Base-by-base conservation (phyloP, 2,797 vertebrate genomes). In the Luscinia megarhynchos region DNA sequence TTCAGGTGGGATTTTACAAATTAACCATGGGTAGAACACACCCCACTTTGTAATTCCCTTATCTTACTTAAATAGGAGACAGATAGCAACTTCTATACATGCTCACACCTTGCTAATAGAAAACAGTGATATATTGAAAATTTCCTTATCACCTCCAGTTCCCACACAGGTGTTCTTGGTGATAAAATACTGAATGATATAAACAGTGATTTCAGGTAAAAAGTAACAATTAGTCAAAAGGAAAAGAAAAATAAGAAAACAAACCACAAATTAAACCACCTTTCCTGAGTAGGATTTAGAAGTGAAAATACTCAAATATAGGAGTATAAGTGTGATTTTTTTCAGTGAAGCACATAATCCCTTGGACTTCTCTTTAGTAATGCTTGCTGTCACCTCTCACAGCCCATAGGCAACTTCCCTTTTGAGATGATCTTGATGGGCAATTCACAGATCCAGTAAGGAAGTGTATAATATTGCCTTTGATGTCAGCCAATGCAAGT, bases 31-130 rank as follows among this genome's bases (percentile, higher is more conserved):
- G 92, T 83, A 96, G 82, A 95, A 96, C 97, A 98, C 98, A 96
- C 98, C 97, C 97, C 88, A 83, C 87, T 97, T 97, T 96, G 96
- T 98, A 98, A 98, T 98, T 95, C 15, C 89, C 97, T 98, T 98
- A 98, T 99, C 98, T 98, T 97, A 84, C 97, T 98, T 98, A 98
- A 98, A 98, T 97, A 98, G 93, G 87, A 96, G 92, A 78, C 66
- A 97, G 97, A 97, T 97, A 98, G 91, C 58, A 78, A 96, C 87
- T 96, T 78, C 94, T 94, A 90, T 95, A 93, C 36, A 41, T 93
- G 96, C 94, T 98, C 96, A 98, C 97, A 98, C 98, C 97, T 98
- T 96, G 94, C 93, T 96, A 97, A 96, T 84, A 97, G 96, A 93
- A 97, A 97, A 96, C 55, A 74, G 82, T 87, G 95, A 97, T 95